These are phyloP conservation scores for Limnephilus auricula DNA, from an alignment of 2,888 invertebrate genomes.

Conservation along the genomic window DNA sequence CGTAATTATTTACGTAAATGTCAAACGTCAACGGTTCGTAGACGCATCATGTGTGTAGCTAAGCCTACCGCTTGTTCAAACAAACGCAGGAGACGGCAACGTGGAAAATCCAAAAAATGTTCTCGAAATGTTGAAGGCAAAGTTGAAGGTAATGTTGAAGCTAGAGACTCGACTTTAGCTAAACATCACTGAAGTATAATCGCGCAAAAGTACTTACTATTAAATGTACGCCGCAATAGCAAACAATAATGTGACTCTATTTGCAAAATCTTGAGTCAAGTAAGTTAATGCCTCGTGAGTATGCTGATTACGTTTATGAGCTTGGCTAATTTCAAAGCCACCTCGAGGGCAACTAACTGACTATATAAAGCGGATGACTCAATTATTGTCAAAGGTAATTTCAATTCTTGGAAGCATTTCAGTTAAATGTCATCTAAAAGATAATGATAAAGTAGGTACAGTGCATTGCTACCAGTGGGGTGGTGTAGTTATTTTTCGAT, in stretches of 20 bases:
- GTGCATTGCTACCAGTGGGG: background rate
- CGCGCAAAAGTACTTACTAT: background rate
- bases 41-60: too few relatives aligned
- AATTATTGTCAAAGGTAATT: background rate
- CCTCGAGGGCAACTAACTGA: background rate
- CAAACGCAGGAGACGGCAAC: too few relatives aligned
- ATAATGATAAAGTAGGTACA: background rate
- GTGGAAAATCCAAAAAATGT: too few relatives aligned
- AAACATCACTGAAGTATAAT: background rate
- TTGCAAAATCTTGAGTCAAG: background rate
- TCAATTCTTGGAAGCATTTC: background rate
- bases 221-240: background rate
- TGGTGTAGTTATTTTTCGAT: background rate
- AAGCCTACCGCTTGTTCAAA: too few relatives aligned
- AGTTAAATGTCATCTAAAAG: background rate
- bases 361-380: background rate
- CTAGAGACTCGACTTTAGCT: too few relatives aligned
- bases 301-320: background rate
- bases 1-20: too few relatives aligned
- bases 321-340: background rate
- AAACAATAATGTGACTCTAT: background rate
- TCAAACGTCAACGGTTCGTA: too few relatives aligned
- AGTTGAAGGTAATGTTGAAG: too few relatives aligned
- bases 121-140: too few relatives aligned
- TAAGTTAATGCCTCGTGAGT: background rate